Percentiles rank a stretch among this genome's conserved stretches.
phyloP scores from a whole-genome alignment of 2,797 vertebrate species.

The Chaetophractus vellerosus region DNA sequence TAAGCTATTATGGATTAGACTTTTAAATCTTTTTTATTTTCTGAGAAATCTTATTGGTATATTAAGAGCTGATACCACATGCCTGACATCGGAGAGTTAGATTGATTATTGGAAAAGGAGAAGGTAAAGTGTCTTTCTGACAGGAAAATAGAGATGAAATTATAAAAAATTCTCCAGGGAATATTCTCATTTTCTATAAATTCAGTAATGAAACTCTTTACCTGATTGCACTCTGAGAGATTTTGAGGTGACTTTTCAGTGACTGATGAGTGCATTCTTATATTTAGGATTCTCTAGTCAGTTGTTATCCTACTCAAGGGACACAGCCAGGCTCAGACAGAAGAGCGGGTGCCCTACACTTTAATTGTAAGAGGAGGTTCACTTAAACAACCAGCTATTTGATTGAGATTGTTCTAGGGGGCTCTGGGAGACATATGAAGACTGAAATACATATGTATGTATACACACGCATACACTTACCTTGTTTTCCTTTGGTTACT shows the following conservation, averaged over 20 bases:
- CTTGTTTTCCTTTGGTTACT: not conserved
- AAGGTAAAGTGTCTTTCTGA: slow-evolving; percentile 40
- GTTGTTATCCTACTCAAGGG: not conserved
- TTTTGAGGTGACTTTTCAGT: slow-evolving; percentile 13
- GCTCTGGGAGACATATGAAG: not conserved
- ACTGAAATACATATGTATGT: not conserved
- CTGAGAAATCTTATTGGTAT: slow-evolving; percentile 15
- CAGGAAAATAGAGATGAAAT: slow-evolving; percentile 52
- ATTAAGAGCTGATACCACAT: not conserved
- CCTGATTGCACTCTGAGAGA: not conserved
- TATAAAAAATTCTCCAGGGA: slow-evolving; percentile 9
- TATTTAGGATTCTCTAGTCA: not conserved
- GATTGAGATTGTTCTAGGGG: not conserved
- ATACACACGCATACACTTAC: not conserved
- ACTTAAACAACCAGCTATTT: not conserved
- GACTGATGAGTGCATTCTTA: not conserved
- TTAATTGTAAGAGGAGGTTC: too few species aligned
- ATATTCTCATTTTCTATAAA: slow-evolving; percentile 23
- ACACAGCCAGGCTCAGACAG: not conserved
- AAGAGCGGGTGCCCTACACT: not conserved
- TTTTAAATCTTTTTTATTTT: slow-evolving; percentile 53
- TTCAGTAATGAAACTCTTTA: slow-evolving; percentile 23
- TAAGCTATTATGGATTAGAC: not conserved
- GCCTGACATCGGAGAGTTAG: not conserved
- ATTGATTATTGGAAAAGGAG: not conserved